Percentiles rank a stretch among this genome's conserved stretches.
Conservation (phyloP, 1,140 invertebrate species). For the Trichoplusia ni region DNA sequence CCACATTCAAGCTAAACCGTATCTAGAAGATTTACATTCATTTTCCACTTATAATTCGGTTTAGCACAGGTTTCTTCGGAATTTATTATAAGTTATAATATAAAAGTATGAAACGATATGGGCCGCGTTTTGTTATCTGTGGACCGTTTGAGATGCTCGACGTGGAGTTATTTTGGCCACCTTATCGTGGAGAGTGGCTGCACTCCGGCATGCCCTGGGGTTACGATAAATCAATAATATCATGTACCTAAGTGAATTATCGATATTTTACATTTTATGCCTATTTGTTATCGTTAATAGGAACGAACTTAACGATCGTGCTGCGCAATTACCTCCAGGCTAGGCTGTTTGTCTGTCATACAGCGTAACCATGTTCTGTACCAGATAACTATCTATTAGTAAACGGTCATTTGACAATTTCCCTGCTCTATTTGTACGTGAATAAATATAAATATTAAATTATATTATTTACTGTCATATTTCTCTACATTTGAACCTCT, state of each 20-base stretch:
- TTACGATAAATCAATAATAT: slow-evolving; percentile 73
- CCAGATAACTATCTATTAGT: not conserved
- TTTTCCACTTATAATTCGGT: slow-evolving; percentile 19
- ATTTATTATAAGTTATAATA: slow-evolving; percentile 28
- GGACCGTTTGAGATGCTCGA: slow-evolving; percentile 59
- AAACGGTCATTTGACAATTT: slow-evolving; percentile 25
- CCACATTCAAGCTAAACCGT: not conserved
- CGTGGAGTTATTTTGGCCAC: slow-evolving; percentile 73
- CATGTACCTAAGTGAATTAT: slow-evolving; percentile 61
- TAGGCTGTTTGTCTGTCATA: slow-evolving; percentile 14
- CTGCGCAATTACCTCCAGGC: slow-evolving; percentile 27
- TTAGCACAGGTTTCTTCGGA: slow-evolving; percentile 4
- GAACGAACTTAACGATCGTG: slow-evolving; percentile 22
- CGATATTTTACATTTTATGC: slow-evolving; percentile 36
- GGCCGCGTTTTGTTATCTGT: slow-evolving; percentile 55
- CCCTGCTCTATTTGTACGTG: not conserved
- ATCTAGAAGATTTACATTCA: slow-evolving; percentile 10
- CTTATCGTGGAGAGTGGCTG: slow-evolving; percentile 65
- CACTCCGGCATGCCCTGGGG: slow-evolving; percentile 54
- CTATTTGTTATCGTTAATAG: slow-evolving; percentile 33
- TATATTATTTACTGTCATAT: too few relatives aligned
- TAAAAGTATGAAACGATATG: slow-evolving; percentile 55
- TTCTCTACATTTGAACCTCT: too few relatives aligned
- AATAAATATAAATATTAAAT: not conserved
- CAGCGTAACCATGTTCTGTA: slow-evolving; percentile 4